Evolutionary conservation across 2,797 vertebrate genomes (phyloP).

Genomic region (Emydoidea blandingii): DNA sequence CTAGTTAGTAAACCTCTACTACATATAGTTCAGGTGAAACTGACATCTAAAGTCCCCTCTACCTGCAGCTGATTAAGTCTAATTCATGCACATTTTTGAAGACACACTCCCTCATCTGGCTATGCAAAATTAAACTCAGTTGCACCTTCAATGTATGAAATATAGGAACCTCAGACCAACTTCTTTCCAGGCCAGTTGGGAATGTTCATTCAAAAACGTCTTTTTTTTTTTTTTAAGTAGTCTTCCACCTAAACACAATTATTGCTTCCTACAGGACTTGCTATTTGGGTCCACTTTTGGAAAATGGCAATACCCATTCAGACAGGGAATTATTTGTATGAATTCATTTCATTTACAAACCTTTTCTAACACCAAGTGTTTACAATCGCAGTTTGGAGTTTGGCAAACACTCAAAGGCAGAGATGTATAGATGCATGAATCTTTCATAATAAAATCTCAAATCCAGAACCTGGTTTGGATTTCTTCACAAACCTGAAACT

Average conservation of each 20-base stretch:
- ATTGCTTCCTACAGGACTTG: background rate
- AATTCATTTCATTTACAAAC: background rate
- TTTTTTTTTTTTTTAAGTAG: background rate
- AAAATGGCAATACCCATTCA: background rate
- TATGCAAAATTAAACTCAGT: background rate
- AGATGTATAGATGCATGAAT: rapidly evolving
- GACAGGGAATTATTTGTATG: background rate
- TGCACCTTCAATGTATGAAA: background rate
- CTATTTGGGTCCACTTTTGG: background rate
- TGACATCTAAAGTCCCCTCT: background rate
- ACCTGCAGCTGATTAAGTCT: background rate
- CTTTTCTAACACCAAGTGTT: background rate
- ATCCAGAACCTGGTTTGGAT: background rate
- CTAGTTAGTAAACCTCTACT: background rate
- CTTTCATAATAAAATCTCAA: background rate
- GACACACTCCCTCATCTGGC: background rate
- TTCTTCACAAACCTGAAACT: background rate
- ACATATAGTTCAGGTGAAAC: background rate
- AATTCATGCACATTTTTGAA: background rate
- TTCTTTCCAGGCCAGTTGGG: background rate
- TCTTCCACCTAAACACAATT: background rate
- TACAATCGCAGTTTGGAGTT: background rate
- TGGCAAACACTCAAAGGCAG: background rate
- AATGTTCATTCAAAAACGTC: background rate
- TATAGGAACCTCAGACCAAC: background rate